Evolutionary conservation across 64 coral and sea anemone genomes (phyloP).

Genomic region (Cladopsammia gracilis): DNA sequence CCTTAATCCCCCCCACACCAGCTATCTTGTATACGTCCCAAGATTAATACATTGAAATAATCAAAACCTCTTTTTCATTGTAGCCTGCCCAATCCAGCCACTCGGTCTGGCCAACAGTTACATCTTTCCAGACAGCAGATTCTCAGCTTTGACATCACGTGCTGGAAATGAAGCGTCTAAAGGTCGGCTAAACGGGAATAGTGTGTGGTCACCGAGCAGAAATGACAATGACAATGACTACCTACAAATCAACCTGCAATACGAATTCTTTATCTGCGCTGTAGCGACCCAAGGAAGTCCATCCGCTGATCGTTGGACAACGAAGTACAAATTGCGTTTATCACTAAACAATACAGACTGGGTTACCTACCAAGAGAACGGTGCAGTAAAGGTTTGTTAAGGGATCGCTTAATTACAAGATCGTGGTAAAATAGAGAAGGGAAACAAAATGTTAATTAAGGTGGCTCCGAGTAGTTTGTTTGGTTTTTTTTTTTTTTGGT

Average conservation of each 20-base stretch:
- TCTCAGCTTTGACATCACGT: not conserved
- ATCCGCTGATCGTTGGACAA: not conserved
- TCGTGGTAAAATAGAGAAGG: too few species aligned
- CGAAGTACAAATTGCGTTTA: not conserved
- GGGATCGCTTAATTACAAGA: too few species aligned
- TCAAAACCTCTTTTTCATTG: too few species aligned
- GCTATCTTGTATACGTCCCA: too few species aligned
- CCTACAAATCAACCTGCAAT: slow-evolving; percentile 39
- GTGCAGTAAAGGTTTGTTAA: not conserved
- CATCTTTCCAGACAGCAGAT: not conserved
- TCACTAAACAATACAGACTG: not conserved
- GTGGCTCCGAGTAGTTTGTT: too few species aligned
- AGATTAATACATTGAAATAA: too few species aligned
- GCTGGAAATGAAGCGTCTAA: not conserved
- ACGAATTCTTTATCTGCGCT: slow-evolving; percentile 24
- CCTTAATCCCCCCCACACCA: too few species aligned
- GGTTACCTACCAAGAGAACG: not conserved
- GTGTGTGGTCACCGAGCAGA: slow-evolving; percentile 19
- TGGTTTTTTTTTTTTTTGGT: too few species aligned
- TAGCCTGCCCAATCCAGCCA: not conserved
- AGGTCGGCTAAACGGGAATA: not conserved
- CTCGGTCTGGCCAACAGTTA: not conserved
- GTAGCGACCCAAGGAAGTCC: slow-evolving; percentile 57
- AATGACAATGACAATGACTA: slow-evolving; percentile 20
- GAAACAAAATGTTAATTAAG: too few species aligned